Conservation (phyloP, 2,113 vertebrate genomes). For the Sinocyclocheilus maitianheensis region DNA sequence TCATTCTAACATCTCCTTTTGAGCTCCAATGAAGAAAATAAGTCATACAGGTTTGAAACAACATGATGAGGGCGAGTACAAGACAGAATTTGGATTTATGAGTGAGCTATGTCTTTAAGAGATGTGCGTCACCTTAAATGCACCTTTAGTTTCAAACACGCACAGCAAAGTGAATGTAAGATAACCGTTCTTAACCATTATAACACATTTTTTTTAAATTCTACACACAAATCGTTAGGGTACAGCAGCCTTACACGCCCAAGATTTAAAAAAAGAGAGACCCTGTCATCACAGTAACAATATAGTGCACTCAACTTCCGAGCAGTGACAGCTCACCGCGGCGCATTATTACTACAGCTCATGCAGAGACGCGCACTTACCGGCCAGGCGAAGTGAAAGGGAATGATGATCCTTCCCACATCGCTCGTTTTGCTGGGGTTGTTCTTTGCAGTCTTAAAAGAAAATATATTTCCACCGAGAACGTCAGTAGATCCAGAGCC, state of each 20-base stretch:
- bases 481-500: too few species aligned
- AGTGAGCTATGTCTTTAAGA: background rate
- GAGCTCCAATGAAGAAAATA: background rate
- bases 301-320: slow-evolving; percentile 25
- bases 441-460: too few species aligned
- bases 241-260: background rate
- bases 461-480: too few species aligned
- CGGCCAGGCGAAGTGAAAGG: slow-evolving; percentile 96
- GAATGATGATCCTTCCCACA: slow-evolving; percentile 84
- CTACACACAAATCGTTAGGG: background rate
- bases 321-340: slow-evolving; percentile 20
- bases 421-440: slow-evolving; percentile 70
- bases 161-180: background rate
- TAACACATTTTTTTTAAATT: background rate
- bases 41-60: background rate
- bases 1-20: background rate
- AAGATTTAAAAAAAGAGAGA: background rate
- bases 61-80: background rate
- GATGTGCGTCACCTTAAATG: background rate
- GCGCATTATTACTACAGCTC: background rate
- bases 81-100: background rate
- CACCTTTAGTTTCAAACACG: slow-evolving; percentile 3
- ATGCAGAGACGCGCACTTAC: slow-evolving; percentile 75
- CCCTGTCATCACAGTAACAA: slow-evolving; percentile 30
- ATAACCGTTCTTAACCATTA: too few species aligned